Percentiles rank a stretch among this genome's conserved stretches.
These are phyloP conservation scores for Falco naumanni DNA, from an alignment of 2,797 vertebrate genomes.

Conservation along the genomic window DNA sequence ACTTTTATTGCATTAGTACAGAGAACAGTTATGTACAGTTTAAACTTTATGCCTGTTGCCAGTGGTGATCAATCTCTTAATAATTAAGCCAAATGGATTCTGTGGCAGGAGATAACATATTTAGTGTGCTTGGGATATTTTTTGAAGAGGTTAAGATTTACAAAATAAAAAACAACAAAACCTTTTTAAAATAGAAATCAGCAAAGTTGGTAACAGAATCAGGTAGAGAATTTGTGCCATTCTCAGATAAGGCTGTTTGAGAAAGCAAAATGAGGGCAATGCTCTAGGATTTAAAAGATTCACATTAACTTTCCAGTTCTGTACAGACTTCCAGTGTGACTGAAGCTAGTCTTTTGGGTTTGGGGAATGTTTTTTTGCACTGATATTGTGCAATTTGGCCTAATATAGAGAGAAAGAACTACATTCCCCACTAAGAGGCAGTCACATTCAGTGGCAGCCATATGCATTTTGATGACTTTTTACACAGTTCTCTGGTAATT, in stretches of 20 bases:
- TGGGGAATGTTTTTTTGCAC: neutral
- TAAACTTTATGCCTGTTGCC: neutral
- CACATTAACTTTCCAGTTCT: neutral
- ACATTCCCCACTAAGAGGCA: neutral
- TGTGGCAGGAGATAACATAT: neutral
- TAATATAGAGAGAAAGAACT: neutral
- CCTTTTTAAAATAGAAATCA: neutral
- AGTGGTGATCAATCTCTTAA: slow-evolving; percentile 33
- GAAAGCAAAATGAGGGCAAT: neutral
- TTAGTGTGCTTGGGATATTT: neutral
- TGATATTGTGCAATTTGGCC: neutral
- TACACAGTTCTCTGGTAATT: neutral
- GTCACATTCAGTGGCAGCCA: neutral
- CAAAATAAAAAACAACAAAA: slow-evolving; percentile 22
- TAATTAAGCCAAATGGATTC: slow-evolving; percentile 22
- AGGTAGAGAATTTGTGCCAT: neutral
- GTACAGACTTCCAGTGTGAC: neutral
- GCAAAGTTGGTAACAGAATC: neutral
- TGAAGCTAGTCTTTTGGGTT: neutral
- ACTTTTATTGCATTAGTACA: slow-evolving; percentile 40
- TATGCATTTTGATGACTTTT: neutral
- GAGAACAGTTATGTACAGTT: slow-evolving; percentile 9
- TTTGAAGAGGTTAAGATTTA: neutral
- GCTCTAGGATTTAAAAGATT: neutral
- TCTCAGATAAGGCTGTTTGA: neutral